Conservation (phyloP, 2,113 vertebrate genomes). For the Abramis brama region DNA sequence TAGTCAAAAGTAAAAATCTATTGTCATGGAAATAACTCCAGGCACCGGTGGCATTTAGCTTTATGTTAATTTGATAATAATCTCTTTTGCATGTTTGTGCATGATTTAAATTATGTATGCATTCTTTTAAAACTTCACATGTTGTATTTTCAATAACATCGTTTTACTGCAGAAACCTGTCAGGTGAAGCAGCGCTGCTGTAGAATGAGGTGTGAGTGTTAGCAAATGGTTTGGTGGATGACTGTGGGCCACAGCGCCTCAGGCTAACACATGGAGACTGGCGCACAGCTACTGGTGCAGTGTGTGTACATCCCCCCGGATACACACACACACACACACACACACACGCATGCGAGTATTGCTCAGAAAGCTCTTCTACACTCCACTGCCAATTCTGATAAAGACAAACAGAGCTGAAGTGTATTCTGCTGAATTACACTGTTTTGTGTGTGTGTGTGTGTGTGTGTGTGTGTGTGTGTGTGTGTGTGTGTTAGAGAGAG, state of each 20-base stretch:
- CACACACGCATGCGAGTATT: not conserved
- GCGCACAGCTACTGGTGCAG: constrained; percentile 4
- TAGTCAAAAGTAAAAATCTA: not conserved
- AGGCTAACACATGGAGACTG: constrained; percentile 27
- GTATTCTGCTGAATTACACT: not conserved
- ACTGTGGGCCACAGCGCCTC: constrained; percentile 24
- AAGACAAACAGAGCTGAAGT: constrained; percentile 14
- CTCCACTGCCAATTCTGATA: not conserved
- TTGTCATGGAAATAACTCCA: not conserved
- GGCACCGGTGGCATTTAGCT: not conserved
- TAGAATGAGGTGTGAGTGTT: constrained; percentile 28
- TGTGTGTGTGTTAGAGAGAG: not conserved
- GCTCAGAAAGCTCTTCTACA: constrained; percentile 5
- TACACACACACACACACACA: constrained; percentile 12
- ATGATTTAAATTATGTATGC: not conserved
- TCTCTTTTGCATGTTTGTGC: not conserved
- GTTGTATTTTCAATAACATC: not conserved
- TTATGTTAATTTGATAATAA: not conserved
- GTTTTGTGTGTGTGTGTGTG: not conserved
- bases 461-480: not conserved
- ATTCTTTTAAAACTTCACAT: not conserved
- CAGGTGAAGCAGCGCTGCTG: not conserved
- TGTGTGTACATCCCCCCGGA: constrained; percentile 7
- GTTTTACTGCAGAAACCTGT: not conserved
- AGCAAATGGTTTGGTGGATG: constrained; percentile 22